phyloP scores from a whole-genome alignment of 2,113 vertebrate genomes.

The Ceuthmochares aereus region DNA sequence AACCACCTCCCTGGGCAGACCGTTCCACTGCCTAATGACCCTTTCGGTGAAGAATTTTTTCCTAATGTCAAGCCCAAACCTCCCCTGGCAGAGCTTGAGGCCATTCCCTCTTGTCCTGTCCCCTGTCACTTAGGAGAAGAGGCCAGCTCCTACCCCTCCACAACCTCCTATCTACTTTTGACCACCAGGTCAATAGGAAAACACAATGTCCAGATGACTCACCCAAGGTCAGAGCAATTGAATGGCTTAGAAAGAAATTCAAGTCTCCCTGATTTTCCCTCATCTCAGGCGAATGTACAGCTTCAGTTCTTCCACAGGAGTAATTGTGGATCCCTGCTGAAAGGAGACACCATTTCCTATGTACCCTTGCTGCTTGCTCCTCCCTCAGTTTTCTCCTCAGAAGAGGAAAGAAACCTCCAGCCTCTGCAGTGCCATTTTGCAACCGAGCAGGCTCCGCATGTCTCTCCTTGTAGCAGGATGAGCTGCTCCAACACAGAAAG shows the following conservation, averaged over 20 bases:
- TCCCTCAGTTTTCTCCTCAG: not conserved
- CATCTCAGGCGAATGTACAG: not conserved
- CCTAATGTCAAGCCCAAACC: too few relatives aligned
- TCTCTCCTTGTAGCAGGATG: not conserved
- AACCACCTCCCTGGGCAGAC: too few relatives aligned
- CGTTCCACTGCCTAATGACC: too few relatives aligned
- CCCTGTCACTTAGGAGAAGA: too few relatives aligned
- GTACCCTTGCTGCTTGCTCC: not conserved
- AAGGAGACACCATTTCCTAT: not conserved
- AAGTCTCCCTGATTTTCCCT: not conserved
- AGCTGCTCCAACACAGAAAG: not conserved
- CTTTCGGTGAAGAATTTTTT: too few relatives aligned
- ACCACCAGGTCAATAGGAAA: not conserved
- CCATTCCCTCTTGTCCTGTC: too few relatives aligned
- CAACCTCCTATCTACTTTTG: not conserved
- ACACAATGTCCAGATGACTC: not conserved
- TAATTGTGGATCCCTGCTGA: not conserved
- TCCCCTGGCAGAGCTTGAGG: too few relatives aligned
- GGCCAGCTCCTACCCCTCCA: too few relatives aligned
- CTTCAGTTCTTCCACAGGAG: not conserved
- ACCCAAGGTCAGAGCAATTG: not conserved
- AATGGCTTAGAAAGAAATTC: not conserved
- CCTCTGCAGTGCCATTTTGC: accelerated
- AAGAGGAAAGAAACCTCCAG: not conserved
- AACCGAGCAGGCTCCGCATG: accelerated